Evolutionary conservation across 1,140 invertebrate genomes (phyloP).

Genomic region (Ectropis grisescens): DNA sequence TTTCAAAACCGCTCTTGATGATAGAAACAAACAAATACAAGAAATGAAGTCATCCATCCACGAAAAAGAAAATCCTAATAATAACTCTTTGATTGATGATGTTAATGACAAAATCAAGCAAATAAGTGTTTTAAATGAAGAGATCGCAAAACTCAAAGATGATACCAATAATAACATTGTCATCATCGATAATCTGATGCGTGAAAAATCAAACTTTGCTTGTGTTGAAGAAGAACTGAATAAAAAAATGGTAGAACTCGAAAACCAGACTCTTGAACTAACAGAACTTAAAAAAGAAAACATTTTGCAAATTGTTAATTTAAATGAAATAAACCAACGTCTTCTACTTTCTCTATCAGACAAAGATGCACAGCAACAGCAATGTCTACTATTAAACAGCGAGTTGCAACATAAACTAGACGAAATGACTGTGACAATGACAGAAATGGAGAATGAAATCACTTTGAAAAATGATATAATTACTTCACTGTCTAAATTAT

Average conservation of each 20-base stretch:
- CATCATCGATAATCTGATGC: slow-evolving; percentile 14
- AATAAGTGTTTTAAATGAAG: slow-evolving; percentile 15
- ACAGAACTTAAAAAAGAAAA: slow-evolving; percentile 14
- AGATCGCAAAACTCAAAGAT: slow-evolving; percentile 19
- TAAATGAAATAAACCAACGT: too few relatives aligned
- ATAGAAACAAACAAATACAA: slow-evolving; percentile 31
- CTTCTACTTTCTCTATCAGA: too few relatives aligned
- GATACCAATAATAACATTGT: slow-evolving; percentile 16
- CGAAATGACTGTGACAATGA: too few relatives aligned
- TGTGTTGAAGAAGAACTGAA: slow-evolving; percentile 14
- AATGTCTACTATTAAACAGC: too few relatives aligned
- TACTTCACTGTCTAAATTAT: too few relatives aligned
- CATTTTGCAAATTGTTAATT: slow-evolving; percentile 8
- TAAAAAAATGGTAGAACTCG: slow-evolving; percentile 7
- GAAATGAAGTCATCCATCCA: slow-evolving; percentile 21
- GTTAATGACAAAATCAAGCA: slow-evolving; percentile 20
- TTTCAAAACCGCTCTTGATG: slow-evolving; percentile 29
- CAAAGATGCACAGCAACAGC: too few relatives aligned
- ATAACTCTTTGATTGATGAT: slow-evolving; percentile 11
- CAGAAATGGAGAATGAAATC: too few relatives aligned
- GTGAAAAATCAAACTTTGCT: slow-evolving; percentile 13
- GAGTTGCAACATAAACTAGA: too few relatives aligned
- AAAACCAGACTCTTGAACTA: slow-evolving; percentile 16
- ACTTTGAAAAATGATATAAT: too few relatives aligned
- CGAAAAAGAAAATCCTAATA: slow-evolving; percentile 8